Percentiles rank a stretch among this genome's conserved stretches.
Conservation (phyloP, 2,797 vertebrate genomes). For the Hippoglossus hippoglossus region DNA sequence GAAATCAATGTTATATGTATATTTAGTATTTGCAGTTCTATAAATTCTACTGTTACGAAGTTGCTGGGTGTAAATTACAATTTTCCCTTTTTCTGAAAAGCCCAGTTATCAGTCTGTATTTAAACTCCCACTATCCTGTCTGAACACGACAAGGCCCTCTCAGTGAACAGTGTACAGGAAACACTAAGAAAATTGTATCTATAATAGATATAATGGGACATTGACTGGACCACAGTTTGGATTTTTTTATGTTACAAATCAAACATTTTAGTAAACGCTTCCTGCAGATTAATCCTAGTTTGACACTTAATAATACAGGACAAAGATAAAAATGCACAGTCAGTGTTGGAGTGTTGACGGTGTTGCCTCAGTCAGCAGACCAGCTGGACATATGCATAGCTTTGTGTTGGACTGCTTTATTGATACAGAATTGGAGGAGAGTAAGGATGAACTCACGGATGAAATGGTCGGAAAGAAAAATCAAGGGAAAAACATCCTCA, state of each 20-base stretch:
- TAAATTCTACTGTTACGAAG: background rate
- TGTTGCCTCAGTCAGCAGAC: background rate
- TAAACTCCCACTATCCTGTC: conserved; percentile 2
- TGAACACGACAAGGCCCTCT: background rate
- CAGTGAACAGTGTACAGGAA: conserved; percentile 8
- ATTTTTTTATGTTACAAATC: conserved; percentile 16
- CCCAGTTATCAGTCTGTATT: background rate
- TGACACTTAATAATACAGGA: conserved; percentile 24
- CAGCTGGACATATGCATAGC: conserved; percentile 16
- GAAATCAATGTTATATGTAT: background rate
- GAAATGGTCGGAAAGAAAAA: background rate
- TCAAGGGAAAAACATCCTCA: conserved; percentile 1
- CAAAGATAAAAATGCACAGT: conserved; percentile 26
- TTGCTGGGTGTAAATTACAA: background rate
- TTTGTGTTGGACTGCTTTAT: conserved; percentile 15
- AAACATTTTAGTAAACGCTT: conserved; percentile 29
- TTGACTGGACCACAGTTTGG: background rate
- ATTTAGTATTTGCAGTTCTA: background rate
- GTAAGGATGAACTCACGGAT: background rate
- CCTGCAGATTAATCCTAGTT: background rate
- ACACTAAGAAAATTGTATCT: conserved; percentile 31
- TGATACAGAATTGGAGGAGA: conserved; percentile 13
- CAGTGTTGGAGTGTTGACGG: background rate
- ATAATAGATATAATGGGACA: conserved; percentile 7
- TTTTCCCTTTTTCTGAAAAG: conserved; percentile 3